Evolutionary conservation across 1,140 invertebrate genomes (phyloP), one percentile per base, ranked within the genome.

Genomic region (Brachystomella parvula): DNA sequence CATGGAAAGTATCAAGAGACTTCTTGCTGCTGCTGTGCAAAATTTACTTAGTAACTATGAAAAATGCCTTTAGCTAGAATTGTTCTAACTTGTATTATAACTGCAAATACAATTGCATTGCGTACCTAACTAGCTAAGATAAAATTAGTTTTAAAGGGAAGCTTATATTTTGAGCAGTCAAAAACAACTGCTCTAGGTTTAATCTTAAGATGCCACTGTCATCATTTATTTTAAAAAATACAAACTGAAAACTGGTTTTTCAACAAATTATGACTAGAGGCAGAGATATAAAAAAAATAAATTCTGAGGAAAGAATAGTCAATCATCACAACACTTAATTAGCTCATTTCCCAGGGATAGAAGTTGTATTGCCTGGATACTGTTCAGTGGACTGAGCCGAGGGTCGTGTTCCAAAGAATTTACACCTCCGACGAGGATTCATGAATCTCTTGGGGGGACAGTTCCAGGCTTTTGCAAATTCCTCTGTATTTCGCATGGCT

Each of bases 381-480:
- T 9, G 39, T 9, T 9, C 39, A 9, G 39, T n/a, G n/a, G 39
- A n/a, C n/a, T 9, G 39, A n/a, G 39, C 39, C n/a, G 39, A 9
- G 9, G 39, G 39, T 44, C 9, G 39, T 44, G 9, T 9, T n/a
- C n/a, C 39, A 39, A 68, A 68, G 29, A 65, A 59, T 9, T 57
- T 44, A 35, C 83, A 84, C 73, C 83, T 84, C 28, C 81, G 74
- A 0, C 53, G 61, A 26, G 83, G 83, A 74, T 84, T 84, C 82
- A 84, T 84, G 24, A 70, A 74, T 2, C 76, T 75, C 21, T 75
- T 77, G 21, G 67, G 61, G 15, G 77, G 74, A 75, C 83, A 84
- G 21, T 79, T 76, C 75, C 80, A 84, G 32, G 78, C 77, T 62
- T 75, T 64, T 0, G 82, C 77, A 76, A 84, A 84, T n/a, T 80